Evolutionary conservation across 2,113 vertebrate species (phyloP).

Genomic region (Osmerus eperlanus): DNA sequence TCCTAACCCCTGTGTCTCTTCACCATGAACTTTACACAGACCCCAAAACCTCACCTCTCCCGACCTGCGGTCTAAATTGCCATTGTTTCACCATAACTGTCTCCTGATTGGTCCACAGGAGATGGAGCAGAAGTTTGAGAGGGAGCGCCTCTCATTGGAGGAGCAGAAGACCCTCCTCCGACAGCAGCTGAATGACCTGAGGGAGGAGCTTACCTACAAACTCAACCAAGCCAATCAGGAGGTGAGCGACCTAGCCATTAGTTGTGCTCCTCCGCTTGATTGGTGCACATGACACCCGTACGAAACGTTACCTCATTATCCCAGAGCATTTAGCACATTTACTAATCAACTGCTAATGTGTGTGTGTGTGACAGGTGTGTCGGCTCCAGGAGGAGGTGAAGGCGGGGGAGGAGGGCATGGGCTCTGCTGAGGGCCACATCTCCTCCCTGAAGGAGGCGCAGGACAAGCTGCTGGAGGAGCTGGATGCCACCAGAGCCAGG

Average conservation of each 20-base stretch:
- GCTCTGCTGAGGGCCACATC: constrained; percentile 87
- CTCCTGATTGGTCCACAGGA: constrained; percentile 72
- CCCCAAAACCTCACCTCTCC: neutral
- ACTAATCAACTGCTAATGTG: too few species aligned
- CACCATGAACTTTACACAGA: too few species aligned
- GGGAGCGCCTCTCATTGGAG: constrained; percentile 84
- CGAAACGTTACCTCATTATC: too few species aligned
- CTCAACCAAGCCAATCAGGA: constrained; percentile 84
- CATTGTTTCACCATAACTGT: neutral
- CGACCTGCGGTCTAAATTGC: neutral
- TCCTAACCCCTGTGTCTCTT: too few species aligned
- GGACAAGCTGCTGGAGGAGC: constrained; percentile 89
- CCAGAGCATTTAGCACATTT: neutral
- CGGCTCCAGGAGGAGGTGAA: constrained; percentile 84
- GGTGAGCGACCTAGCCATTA: constrained; percentile 61
- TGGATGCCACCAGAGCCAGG: constrained; percentile 84
- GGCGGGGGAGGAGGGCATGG: constrained; percentile 85
- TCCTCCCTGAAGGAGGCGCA: constrained; percentile 88
- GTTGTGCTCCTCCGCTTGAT: neutral
- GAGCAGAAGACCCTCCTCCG: constrained; percentile 84
- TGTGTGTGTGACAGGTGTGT: constrained; percentile 67
- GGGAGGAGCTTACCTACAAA: constrained; percentile 83
- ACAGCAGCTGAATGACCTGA: constrained; percentile 83
- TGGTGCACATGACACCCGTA: neutral
- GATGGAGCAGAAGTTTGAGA: constrained; percentile 90